Conservation (phyloP, 1,140 invertebrate species). For the Pseudomyrmex concolor region DNA sequence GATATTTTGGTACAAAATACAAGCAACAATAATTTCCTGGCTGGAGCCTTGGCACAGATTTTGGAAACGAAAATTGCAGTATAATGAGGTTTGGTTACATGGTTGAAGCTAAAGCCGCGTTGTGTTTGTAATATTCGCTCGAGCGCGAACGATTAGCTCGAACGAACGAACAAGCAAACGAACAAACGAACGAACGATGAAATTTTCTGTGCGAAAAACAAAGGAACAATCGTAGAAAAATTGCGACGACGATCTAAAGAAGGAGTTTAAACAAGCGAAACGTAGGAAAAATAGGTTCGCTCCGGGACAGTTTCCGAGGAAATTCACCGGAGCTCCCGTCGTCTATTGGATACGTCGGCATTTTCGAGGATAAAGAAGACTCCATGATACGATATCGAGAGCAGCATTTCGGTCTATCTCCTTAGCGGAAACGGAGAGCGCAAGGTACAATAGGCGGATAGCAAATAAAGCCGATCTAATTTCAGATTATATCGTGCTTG, state of each 20-base stretch:
- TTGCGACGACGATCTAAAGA: constrained; percentile 19
- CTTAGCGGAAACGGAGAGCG: constrained; percentile 37
- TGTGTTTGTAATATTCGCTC: not conserved
- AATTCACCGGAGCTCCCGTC: constrained; percentile 4
- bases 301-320: constrained; percentile 18
- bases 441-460: constrained; percentile 9
- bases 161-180: not conserved
- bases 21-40: no score
- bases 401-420: constrained; percentile 37
- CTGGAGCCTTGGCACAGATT: no score
- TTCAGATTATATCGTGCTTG: constrained; percentile 18
- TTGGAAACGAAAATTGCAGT: not conserved
- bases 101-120: not conserved
- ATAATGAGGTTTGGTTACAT: constrained; percentile 4
- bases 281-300: constrained; percentile 40
- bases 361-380: constrained; percentile 44
- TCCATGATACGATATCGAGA: constrained; percentile 47
- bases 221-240: not conserved
- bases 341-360: constrained; percentile 22
- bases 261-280: constrained; percentile 21
- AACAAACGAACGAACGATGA: not conserved
- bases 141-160: not conserved
- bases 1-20: no score
- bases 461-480: constrained; percentile 14
- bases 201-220: not conserved